phyloP scores from a whole-genome alignment of 2,888 invertebrate species.

The Drosophila sordidula region DNA sequence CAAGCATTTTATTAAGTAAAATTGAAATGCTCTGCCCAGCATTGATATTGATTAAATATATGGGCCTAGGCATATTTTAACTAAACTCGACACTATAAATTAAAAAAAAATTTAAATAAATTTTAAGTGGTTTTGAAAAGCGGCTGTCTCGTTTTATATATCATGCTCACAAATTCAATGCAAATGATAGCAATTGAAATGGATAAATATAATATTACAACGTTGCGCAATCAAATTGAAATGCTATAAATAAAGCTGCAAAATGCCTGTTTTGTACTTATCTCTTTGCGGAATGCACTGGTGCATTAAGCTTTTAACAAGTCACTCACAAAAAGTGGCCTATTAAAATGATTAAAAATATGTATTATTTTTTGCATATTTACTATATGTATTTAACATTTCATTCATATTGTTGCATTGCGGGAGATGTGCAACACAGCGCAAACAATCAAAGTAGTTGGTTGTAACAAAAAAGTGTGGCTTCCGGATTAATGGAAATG shows the following conservation, averaged over 20 bases:
- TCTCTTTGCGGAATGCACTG: conserved; percentile 38
- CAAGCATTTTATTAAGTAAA: conserved; percentile 57
- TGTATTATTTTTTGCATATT: background rate
- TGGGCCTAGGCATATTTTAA: background rate
- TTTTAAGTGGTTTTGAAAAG: background rate
- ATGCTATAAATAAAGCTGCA: conserved; percentile 54
- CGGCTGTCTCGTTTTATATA: background rate
- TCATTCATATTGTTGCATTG: conserved; percentile 18
- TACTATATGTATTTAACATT: conserved; percentile 4
- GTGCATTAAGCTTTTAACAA: conserved; percentile 58
- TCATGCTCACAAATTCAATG: conserved; percentile 9
- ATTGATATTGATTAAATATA: conserved; percentile 17
- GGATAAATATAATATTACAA: conserved; percentile 36
- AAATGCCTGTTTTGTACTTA: conserved; percentile 24
- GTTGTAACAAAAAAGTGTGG: conserved; percentile 36
- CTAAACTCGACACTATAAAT: background rate
- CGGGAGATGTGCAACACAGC: conserved; percentile 40
- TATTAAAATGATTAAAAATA: conserved; percentile 73
- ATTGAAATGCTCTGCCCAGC: conserved; percentile 47
- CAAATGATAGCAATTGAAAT: conserved; percentile 47
- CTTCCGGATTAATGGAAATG: conserved; percentile 59
- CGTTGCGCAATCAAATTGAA: conserved; percentile 19
- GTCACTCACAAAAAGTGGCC: conserved; percentile 56
- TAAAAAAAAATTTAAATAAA: background rate
- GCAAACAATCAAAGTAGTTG: conserved; percentile 71